A percentile compares a stretch with the other conserved stretches of the same genome.
Conservation (phyloP, 2,113 vertebrate genomes). For the Mastomys coucha region DNA sequence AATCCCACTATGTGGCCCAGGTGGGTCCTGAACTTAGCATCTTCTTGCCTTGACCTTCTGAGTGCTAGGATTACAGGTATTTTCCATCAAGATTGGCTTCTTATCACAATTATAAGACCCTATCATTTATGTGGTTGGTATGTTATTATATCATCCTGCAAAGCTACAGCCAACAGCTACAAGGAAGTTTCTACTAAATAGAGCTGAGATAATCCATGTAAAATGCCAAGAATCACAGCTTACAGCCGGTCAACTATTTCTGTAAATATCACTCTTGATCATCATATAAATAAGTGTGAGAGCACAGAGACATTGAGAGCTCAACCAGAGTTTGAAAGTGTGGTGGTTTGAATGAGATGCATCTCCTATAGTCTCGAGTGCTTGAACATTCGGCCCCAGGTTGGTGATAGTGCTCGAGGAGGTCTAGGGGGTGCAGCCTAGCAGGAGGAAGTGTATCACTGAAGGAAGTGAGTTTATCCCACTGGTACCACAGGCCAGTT, state of each 20-base stretch:
- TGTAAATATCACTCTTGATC: slow-evolving; percentile 3
- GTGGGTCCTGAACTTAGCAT: neutral
- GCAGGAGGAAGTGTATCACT: neutral
- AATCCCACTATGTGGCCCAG: neutral
- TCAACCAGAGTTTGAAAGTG: neutral
- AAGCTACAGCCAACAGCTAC: neutral
- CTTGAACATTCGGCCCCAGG: neutral
- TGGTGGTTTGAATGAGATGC: neutral
- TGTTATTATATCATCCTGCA: neutral
- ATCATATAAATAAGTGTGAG: neutral
- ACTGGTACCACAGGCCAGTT: no score
- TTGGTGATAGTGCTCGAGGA: neutral
- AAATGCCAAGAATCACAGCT: neutral
- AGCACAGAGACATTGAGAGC: neutral
- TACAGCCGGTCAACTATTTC: neutral
- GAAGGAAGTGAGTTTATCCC: neutral
- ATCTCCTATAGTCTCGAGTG: neutral
- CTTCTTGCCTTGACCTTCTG: neutral
- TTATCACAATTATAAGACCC: neutral
- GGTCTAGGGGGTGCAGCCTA: neutral
- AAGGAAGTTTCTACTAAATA: neutral
- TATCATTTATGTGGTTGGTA: neutral
- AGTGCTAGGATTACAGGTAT: neutral
- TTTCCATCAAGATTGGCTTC: neutral
- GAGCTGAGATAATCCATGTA: neutral